Evolutionary conservation across 64 coral and sea anemone genomes (phyloP).

Genomic region (Exaiptasia diaphana): DNA sequence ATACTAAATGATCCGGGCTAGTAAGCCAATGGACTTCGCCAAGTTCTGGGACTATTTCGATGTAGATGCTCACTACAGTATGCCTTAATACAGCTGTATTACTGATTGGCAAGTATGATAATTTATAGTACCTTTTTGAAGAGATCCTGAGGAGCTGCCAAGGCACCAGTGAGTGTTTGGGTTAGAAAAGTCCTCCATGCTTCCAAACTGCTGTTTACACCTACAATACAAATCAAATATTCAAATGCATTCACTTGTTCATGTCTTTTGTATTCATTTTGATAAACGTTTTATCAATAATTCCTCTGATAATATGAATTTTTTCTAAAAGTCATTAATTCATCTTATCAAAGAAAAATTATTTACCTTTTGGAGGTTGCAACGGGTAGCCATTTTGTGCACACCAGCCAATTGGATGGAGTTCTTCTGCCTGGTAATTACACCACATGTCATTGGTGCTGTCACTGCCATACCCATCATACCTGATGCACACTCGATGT

Average conservation of each 20-base stretch:
- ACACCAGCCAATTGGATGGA: conserved; percentile 99
- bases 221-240: conserved; percentile 7
- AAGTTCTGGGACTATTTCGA: no score
- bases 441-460: conserved; percentile 92
- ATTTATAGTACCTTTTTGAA: conserved; percentile 75
- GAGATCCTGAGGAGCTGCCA: conserved; percentile 88
- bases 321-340: neutral
- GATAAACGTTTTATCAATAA: no score
- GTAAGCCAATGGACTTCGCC: no score
- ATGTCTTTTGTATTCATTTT: neutral
- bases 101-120: neutral
- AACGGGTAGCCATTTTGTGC: conserved; percentile 97
- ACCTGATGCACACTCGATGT: conserved; percentile 87
- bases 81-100: no score
- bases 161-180: conserved; percentile 88
- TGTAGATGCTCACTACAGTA: no score
- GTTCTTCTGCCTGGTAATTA: conserved; percentile 96
- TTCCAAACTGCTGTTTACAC: conserved; percentile 86
- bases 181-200: conserved; percentile 97
- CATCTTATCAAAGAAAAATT: neutral
- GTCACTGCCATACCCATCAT: conserved; percentile 94
- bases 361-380: conserved; percentile 86
- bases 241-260: neutral
- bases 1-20: no score
- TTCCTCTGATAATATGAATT: no score